Base-by-base conservation (phyloP, 2,888 invertebrate species). In the Teleiodes luculella region DNA sequence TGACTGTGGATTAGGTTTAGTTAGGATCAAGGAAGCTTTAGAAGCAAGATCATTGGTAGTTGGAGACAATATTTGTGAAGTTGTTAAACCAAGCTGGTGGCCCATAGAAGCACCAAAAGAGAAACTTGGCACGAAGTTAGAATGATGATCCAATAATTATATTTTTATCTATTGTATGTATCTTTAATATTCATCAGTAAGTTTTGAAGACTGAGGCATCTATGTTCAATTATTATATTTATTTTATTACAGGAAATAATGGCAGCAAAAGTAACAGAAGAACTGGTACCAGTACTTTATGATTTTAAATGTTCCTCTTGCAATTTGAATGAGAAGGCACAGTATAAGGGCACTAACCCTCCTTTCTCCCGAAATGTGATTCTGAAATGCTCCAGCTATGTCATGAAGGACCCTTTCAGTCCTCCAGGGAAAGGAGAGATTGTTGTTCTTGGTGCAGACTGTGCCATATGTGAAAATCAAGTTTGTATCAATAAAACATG, bases 351-450 rank as follows among this genome's bases (percentile, higher is more conserved):
- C 18, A 89, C 79, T 11, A 90, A 91, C 57, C 95, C 96, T 20
- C 93, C 94, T 2, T 96, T 95, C 76, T 91, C 93, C 1, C 92
- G 92, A 60, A 91, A 93, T 55, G 86, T 95, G 36, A 77, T 84
- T 33, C 92, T 96, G 53, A 84, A 91, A 62, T 95, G 96, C 74
- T 92, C 95, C 31, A 93, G 93, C 58, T 97, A 94, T 78, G 80
- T 96, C 0, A 94, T 95, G 92, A 94, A 94, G 70, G 97, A 97
- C 83, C 97, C 97, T 0, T 97, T 97, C 72, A 92, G 93, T 66
- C 91, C 94, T 1, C 93, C 93, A 5, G 93, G 92, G 53, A 93
- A 92, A 74, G 92, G 94, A n/a, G 94, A 96, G 78, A 93, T 94
- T 68, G 82, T 96, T 57, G 90, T 96, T 3, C 72, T 97, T 14